Base-by-base conservation (phyloP, 2,113 vertebrate genomes). In the Amazona guildingii region DNA sequence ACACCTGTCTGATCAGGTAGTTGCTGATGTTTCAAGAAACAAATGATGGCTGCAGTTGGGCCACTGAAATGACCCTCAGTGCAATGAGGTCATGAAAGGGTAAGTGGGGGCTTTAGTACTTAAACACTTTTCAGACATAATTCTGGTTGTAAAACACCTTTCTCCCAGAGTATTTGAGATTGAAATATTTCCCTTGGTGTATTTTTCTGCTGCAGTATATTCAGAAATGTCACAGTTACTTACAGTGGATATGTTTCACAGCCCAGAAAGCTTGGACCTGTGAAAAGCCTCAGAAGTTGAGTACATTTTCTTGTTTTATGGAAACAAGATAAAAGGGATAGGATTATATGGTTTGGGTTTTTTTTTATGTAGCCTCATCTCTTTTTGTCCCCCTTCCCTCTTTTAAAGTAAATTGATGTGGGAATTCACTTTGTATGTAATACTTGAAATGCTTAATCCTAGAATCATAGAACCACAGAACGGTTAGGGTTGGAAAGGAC, bases 21-120 rank as follows among this genome's bases (percentile, higher is more conserved):
- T 88, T 91, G 79, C 51, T 35, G 17, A 63, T n/a, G 24, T 94
- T 94, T 73, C 69, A 86, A 86, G 67, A 87, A 85, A 41, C 33
- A 86, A 80, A 49, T 0, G 3, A 35, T 82, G 14, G 7, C 43
- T 17, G 20, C 14, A 81, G 28, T 72, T 43, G 92, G 11, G 63
- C 33, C 0, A 0, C 48, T 61, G 72, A 90, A 77, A 72, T 75
- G 24, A 18, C 49, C 28, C 35, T 84, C 33, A 83, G 59, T 37
- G 20, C 61, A 69, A 16, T 33, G 61, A 93, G 44, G 54, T 90
- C 51, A 81, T 14, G 20, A n/a, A 64, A 64, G 55, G 37, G 21
- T 78, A 91, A 80, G 85, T 64, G 64, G 8, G 69, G 43, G 6
- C 43, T 86, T 84, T 79, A 59, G 25, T 43, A 48, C 41, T 86